Percentiles rank a stretch among this genome's conserved stretches.
Evolutionary conservation across 1,140 invertebrate species (phyloP).

Genomic region (Drosophila hydei): DNA sequence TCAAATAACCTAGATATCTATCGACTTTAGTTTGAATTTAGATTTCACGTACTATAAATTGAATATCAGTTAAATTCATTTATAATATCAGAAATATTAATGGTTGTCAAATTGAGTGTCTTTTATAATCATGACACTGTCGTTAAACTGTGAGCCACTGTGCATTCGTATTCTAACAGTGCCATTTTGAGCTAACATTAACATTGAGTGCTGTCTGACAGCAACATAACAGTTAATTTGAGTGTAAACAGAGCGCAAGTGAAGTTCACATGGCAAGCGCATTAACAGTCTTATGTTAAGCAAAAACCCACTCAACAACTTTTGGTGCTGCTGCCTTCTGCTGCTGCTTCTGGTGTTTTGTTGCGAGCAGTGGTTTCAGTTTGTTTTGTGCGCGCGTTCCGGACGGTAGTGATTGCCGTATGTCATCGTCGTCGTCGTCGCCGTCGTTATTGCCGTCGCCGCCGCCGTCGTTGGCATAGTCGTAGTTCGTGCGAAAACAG

Average conservation of each 20-base stretch:
- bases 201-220: slow-evolving; percentile 15
- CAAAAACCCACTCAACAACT: slow-evolving; percentile 38
- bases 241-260: slow-evolving; percentile 10
- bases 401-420: slow-evolving; percentile 48
- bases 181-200: slow-evolving; percentile 36
- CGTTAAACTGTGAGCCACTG: not conserved
- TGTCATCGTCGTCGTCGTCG: slow-evolving; percentile 23
- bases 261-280: slow-evolving; percentile 28
- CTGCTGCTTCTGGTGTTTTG: slow-evolving; percentile 34
- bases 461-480: slow-evolving; percentile 30
- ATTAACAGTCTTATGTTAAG: slow-evolving; percentile 35
- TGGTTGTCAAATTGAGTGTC: not conserved
- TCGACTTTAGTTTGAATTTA: no score
- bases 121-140: not conserved
- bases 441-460: slow-evolving; percentile 13
- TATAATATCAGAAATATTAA: not conserved
- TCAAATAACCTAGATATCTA: no score
- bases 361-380: slow-evolving; percentile 39
- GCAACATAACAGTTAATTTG: slow-evolving; percentile 4
- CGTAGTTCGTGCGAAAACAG: slow-evolving; percentile 41
- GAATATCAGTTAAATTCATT: no score
- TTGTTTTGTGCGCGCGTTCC: slow-evolving; percentile 64
- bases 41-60: no score
- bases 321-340: slow-evolving; percentile 11
- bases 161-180: slow-evolving; percentile 21